phyloP scores from a whole-genome alignment of 1,140 invertebrate genomes.

The Zaprionus nigranus region DNA sequence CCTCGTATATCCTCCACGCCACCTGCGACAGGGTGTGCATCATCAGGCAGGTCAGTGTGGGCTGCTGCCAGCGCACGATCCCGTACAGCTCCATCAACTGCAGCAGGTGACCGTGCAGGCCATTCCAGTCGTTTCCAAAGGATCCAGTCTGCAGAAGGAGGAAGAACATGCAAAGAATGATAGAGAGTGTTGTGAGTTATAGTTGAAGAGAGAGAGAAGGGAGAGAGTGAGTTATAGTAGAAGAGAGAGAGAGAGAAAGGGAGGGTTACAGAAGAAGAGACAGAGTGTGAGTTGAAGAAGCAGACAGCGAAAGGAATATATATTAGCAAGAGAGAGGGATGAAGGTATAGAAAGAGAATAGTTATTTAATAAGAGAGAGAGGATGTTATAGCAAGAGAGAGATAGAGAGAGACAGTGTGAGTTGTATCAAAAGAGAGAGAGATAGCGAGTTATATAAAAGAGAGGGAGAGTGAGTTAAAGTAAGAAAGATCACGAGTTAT shows the following conservation, averaged over 20 bases:
- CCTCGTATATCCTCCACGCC: background rate
- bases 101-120: conserved; percentile 36
- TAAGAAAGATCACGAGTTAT: too few species aligned
- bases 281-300: too few species aligned
- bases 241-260: background rate
- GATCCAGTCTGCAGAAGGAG: background rate
- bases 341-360: background rate
- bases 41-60: conserved; percentile 1
- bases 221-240: too few species aligned
- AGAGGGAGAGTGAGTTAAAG: too few species aligned
- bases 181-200: background rate
- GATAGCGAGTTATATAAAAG: too few species aligned
- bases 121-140: conserved; percentile 16
- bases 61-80: conserved; percentile 29
- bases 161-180: too few species aligned
- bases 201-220: background rate
- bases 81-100: conserved; percentile 42
- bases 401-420: too few species aligned
- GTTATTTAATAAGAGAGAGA: too few species aligned
- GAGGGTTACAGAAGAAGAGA: background rate
- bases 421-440: too few species aligned
- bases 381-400: too few species aligned
- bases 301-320: too few species aligned
- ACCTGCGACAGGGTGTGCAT: conserved; percentile 25
- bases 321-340: background rate